Evolutionary conservation across 2,797 vertebrate genomes (phyloP), one percentile per base, ranked within the genome.

Genomic region (Pseudochirops cupreus): DNA sequence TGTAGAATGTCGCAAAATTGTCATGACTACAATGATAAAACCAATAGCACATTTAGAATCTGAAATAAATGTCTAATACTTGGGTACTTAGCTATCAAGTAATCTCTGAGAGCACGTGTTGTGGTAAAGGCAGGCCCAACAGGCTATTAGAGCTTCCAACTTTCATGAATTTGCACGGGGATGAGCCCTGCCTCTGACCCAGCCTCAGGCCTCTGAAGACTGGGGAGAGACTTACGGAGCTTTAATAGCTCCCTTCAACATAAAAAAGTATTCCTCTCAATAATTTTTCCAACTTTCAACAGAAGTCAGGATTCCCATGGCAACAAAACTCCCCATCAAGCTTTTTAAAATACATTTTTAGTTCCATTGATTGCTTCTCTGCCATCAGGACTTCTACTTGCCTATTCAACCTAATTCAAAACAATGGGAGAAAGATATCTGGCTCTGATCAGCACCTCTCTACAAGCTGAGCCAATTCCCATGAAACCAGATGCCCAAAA

Each of bases 311-410:
- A 13, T 39, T 93, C 29, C 50, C 29, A 2, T 53, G 46, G 92
- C 89, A 94, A 62, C 4, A 56, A 16, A 90, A 0, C 5, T 95
- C 26, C 16, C 16, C 67, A 92, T 33, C 46, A 21, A 59, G 46
- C 39, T 94, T 91, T 94, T 50, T 56, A 52, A 89, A 87, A 56
- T 82, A 57, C 50, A 50, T 46, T 74, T 94, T 94, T 56, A 31
- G 90, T 29, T 50, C 54, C 59, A 89, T 5, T 7, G 9, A 5
- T 39, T 21, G 24, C 26, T 92, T n/a, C 4, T 50, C 95, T 46
- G 46, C 28, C 92, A 95, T 53, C 58, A 6, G 91, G 87, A 53
- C 7, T 89, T 91, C 89, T 94, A n/a, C 28, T 94, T 58, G 12
- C 39, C 29, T 26, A 10, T 26, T 28, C 93, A 24, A 0, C 90